Conservation (phyloP, 2,888 invertebrate genomes). For the Acanthosoma haemorrhoidale region DNA sequence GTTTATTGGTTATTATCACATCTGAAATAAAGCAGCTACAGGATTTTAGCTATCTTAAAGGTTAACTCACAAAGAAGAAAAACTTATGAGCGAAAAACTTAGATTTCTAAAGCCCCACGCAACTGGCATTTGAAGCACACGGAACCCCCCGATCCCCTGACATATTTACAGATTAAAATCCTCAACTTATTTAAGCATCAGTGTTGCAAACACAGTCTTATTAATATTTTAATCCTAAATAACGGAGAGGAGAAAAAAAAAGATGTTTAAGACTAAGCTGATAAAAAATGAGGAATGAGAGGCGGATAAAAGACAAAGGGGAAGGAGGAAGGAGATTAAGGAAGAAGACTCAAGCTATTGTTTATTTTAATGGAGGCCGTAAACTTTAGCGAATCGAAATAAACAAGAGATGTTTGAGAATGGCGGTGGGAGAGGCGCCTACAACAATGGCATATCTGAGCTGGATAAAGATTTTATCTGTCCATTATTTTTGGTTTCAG, state of each 20-base stretch:
- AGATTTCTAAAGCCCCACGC: too few relatives aligned
- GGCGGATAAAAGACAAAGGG: neutral
- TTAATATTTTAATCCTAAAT: neutral
- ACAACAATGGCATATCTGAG: slow-evolving; percentile 4
- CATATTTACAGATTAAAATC: too few relatives aligned
- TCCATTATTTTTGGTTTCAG: slow-evolving; percentile 18
- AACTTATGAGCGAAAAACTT: too few relatives aligned
- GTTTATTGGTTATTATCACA: too few relatives aligned
- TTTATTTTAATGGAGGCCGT: slow-evolving; percentile 18
- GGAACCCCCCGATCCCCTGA: too few relatives aligned
- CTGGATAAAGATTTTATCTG: slow-evolving; percentile 16
- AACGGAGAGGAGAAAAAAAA: neutral
- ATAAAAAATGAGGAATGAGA: neutral
- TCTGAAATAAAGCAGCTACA: too few relatives aligned
- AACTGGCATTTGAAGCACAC: too few relatives aligned
- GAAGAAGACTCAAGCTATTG: neutral
- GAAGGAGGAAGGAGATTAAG: slow-evolving; percentile 5
- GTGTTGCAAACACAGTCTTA: too few relatives aligned
- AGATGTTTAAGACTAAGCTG: neutral
- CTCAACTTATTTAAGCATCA: too few relatives aligned
- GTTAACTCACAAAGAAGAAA: too few relatives aligned
- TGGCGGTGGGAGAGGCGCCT: neutral
- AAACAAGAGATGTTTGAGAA: neutral
- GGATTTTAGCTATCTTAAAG: too few relatives aligned
- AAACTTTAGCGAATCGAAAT: slow-evolving; percentile 2